A percentile compares a stretch with the other conserved stretches of the same genome.
Evolutionary conservation across 2,888 invertebrate genomes (phyloP).

Genomic region (Ophraella communa): DNA sequence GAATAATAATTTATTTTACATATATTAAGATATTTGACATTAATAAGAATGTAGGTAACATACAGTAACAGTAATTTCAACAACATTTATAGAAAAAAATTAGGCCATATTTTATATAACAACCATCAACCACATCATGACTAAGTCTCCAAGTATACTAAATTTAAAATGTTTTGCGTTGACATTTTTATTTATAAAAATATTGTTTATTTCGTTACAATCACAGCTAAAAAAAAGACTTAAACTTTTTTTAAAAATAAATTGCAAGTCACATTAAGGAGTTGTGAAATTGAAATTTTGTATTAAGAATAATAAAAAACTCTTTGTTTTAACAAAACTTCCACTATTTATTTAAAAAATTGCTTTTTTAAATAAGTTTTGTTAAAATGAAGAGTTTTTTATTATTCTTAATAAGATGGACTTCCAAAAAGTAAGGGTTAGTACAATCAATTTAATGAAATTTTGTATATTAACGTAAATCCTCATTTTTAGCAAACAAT

Average conservation of each 20-base stretch:
- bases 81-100: slow-evolving; percentile 55
- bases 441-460: no score
- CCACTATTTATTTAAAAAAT: no score
- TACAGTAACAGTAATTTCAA: slow-evolving; percentile 53
- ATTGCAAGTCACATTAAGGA: no score
- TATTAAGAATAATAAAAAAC: no score
- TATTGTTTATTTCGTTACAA: slow-evolving; percentile 6
- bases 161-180: slow-evolving; percentile 33
- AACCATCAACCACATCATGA: slow-evolving; percentile 39
- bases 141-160: slow-evolving; percentile 31
- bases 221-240: slow-evolving; percentile 4
- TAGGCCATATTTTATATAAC: slow-evolving; percentile 50
- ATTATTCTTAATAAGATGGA: no score
- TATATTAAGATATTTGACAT: slow-evolving; percentile 53
- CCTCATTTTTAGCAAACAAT: no score
- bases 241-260: not conserved
- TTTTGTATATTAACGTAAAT: no score
- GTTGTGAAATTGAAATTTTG: no score
- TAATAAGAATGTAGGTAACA: slow-evolving; percentile 53
- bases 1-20: slow-evolving; percentile 51
- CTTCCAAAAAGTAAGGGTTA: no score
- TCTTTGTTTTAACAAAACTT: no score
- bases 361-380: no score
- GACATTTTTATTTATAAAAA: slow-evolving; percentile 13
- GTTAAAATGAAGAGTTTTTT: no score